Base-by-base conservation (phyloP, 1,140 invertebrate genomes). In the Lordiphosa mommai region DNA sequence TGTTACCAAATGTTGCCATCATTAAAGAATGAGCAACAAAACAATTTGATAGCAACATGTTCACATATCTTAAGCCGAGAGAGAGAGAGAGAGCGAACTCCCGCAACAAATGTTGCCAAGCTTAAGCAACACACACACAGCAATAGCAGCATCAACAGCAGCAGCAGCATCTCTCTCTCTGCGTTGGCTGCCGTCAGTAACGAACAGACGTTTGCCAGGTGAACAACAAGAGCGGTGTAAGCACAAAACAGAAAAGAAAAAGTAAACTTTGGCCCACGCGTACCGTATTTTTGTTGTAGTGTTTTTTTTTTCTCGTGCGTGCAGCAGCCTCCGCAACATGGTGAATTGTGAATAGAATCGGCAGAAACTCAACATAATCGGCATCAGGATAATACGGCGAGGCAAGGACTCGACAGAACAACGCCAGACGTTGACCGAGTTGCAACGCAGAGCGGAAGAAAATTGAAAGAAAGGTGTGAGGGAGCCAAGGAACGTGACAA, bases 391-490 rank as follows among this genome's bases (percentile, higher is more conserved):
- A 47, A 23, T 56, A 73, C 57, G 67, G 64, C 57, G 36, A 79
- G 73, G 72, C 58, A 40, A 36, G 44, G 60, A 41, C 23, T 29
- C 16, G 41, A 79, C 73, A 79, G 69, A 80, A 72, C 55, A 63
- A 79, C 73, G 73, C 64, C 69, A 69, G 59, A 51, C 69, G 73
- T 79, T 79, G 73, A 79, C 70, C 73, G 74, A 79, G 73, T 79
- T 77, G 74, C 64, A 80, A 73, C 69, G 70, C 64, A 43, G 52
- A 46, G 37, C 61, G 61, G 59, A 56, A 40, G 37, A 59, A 10
- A 23, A 30, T 8, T 29, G 10, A 29, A 17, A 12, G n/a, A 23
- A 43, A 2, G 14, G 23, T n/a, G 27, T 29, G 32, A 50, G 29
- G 5, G 47, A 17, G 10, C 30, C 17, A 13, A 52, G 23, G 27